Evolutionary conservation across 2,888 invertebrate species (phyloP).

Genomic region (Sycophila texana): DNA sequence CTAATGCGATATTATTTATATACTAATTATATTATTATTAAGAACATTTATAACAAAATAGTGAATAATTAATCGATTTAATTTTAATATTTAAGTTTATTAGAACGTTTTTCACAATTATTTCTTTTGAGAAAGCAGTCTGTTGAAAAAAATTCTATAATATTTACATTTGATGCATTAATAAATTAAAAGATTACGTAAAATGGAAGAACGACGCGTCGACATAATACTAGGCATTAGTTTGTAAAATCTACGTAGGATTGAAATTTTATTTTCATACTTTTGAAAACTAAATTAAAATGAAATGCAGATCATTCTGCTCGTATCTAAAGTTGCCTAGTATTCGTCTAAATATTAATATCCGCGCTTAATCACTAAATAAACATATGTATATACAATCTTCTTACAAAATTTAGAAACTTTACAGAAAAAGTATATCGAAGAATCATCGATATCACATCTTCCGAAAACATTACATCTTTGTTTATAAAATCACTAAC

Average conservation of each 20-base stretch:
- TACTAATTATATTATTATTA: background rate
- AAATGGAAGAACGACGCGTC: background rate
- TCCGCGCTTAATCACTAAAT: background rate
- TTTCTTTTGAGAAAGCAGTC: slow-evolving; percentile 41
- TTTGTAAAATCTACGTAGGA: background rate
- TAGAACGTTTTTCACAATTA: background rate
- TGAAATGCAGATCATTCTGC: background rate
- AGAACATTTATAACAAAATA: background rate
- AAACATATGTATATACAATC: background rate
- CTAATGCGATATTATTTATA: background rate
- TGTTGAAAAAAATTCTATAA: slow-evolving; percentile 17
- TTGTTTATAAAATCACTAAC: too few species aligned
- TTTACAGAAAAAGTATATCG: too few species aligned
- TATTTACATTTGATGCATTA: slow-evolving; percentile 42
- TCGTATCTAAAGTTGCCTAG: background rate
- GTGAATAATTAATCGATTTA: slow-evolving; percentile 3
- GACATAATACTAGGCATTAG: background rate
- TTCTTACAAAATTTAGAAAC: background rate
- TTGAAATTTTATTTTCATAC: background rate
- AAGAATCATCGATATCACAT: too few species aligned
- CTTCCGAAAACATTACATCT: too few species aligned
- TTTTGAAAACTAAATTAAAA: too few species aligned
- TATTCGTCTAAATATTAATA: background rate
- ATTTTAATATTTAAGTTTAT: slow-evolving; percentile 21
- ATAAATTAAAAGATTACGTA: slow-evolving; percentile 48